phyloP scores from a whole-genome alignment of 1,140 invertebrate genomes.

The Orius insidiosus region DNA sequence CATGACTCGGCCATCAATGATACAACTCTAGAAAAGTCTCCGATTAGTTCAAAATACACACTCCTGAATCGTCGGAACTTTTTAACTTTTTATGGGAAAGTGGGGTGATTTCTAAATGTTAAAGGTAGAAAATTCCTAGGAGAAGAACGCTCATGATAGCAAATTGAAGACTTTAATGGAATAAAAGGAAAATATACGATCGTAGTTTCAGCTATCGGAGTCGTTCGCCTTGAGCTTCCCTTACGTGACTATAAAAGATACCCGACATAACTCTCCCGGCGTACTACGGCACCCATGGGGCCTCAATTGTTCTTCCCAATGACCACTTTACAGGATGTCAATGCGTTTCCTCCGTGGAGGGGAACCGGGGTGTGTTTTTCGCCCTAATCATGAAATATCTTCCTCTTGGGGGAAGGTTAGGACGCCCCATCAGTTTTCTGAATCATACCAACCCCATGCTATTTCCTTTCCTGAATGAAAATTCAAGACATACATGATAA shows the following conservation, averaged over 20 bases:
- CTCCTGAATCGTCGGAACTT: too few species aligned
- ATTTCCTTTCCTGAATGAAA: constrained; percentile 8
- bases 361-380: too few species aligned
- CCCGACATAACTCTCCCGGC: background rate
- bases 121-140: too few species aligned
- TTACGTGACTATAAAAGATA: background rate
- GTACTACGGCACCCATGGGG: constrained; percentile 15
- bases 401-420: constrained; percentile 21
- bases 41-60: too few species aligned
- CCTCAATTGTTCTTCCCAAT: constrained; percentile 24
- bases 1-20: too few species aligned
- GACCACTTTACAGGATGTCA: constrained; percentile 28
- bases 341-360: constrained; percentile 3
- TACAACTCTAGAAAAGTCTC: too few species aligned
- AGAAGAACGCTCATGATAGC: too few species aligned
- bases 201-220: background rate
- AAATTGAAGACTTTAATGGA: too few species aligned
- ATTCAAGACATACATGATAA: too few species aligned
- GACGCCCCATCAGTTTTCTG: constrained; percentile 27
- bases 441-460: constrained; percentile 14
- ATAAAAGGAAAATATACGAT: background rate
- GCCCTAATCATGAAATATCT: too few species aligned
- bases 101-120: too few species aligned
- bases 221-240: background rate
- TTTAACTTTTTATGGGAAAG: too few species aligned